A percentile compares a stretch with the other conserved stretches of the same genome.
Conservation (phyloP, 1,140 invertebrate species). For the Drosophila trapezifrons region DNA sequence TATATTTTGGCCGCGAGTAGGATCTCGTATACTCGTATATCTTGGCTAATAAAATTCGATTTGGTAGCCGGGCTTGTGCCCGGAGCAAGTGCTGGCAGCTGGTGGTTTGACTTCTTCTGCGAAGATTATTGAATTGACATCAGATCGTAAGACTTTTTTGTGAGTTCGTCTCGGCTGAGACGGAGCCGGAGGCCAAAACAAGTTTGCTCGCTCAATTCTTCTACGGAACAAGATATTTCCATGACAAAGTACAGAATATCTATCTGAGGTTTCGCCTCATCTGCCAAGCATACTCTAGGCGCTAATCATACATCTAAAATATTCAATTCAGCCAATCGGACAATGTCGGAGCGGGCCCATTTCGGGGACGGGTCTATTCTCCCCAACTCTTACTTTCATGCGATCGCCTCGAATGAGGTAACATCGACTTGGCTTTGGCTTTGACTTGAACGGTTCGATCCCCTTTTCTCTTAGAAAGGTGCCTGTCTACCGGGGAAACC, state of each 20-base stretch:
- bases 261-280: constrained; percentile 23
- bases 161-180: constrained; percentile 2
- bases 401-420: constrained; percentile 11
- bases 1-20: constrained; percentile 3
- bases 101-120: constrained; percentile 28
- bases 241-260: constrained; percentile 43
- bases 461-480: constrained; percentile 15
- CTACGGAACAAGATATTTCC: constrained; percentile 37
- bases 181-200: constrained; percentile 23
- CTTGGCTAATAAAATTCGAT: constrained; percentile 9
- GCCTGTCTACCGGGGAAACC: not conserved
- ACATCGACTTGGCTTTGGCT: not conserved
- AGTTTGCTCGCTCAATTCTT: constrained; percentile 49
- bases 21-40: constrained; percentile 1
- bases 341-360: constrained; percentile 1
- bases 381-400: constrained; percentile 31
- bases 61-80: constrained; percentile 10
- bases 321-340: not conserved
- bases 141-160: constrained; percentile 18
- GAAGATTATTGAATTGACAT: constrained; percentile 35
- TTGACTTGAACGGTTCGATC: not conserved
- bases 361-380: constrained; percentile 4
- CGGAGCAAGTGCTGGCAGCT: constrained; percentile 29
- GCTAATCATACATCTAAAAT: constrained; percentile 10
- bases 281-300: constrained; percentile 7